Conservation (phyloP, 92 coral and sea anemone species). For the Virgularia gustaviana region DNA sequence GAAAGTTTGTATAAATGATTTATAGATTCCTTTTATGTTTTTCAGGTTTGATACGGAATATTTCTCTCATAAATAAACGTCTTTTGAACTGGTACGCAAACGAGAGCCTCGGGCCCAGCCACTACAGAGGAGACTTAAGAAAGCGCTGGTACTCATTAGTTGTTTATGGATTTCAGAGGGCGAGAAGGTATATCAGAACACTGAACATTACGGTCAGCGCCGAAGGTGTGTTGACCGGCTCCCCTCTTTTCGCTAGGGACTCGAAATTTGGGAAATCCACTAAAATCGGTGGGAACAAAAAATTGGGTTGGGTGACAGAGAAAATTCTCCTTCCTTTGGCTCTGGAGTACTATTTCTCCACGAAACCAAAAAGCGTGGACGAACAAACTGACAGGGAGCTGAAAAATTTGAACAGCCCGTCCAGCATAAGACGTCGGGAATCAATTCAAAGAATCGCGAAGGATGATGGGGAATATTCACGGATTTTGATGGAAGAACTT, state of each 20-base stretch:
- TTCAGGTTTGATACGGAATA: slow-evolving; percentile 17
- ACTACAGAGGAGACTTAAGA: slow-evolving; percentile 31
- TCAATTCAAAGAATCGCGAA: slow-evolving; percentile 8
- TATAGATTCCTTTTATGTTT: no score
- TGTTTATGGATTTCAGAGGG: neutral
- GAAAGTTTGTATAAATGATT: no score
- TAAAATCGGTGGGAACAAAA: neutral
- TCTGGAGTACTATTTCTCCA: slow-evolving; percentile 14
- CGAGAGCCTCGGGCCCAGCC: slow-evolving; percentile 24
- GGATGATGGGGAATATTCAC: neutral
- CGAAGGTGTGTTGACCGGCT: neutral
- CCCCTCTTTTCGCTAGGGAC: slow-evolving; percentile 20
- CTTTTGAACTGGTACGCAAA: slow-evolving; percentile 57
- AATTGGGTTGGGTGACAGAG: slow-evolving; percentile 5
- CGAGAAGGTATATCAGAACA: neutral
- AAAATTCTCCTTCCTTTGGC: slow-evolving; percentile 5
- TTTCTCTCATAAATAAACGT: slow-evolving; percentile 47
- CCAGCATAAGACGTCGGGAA: neutral
- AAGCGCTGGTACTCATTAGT: slow-evolving; percentile 48
- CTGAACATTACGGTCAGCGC: slow-evolving; percentile 3
- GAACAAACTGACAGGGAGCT: neutral
- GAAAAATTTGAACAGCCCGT: slow-evolving; percentile 3
- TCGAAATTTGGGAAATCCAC: slow-evolving; percentile 6
- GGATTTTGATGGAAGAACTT: neutral
- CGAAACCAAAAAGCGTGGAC: neutral